These are phyloP conservation scores for Cyprinodon brontotheroides DNA, from an alignment of 2,113 vertebrate species.

Conservation along the genomic window DNA sequence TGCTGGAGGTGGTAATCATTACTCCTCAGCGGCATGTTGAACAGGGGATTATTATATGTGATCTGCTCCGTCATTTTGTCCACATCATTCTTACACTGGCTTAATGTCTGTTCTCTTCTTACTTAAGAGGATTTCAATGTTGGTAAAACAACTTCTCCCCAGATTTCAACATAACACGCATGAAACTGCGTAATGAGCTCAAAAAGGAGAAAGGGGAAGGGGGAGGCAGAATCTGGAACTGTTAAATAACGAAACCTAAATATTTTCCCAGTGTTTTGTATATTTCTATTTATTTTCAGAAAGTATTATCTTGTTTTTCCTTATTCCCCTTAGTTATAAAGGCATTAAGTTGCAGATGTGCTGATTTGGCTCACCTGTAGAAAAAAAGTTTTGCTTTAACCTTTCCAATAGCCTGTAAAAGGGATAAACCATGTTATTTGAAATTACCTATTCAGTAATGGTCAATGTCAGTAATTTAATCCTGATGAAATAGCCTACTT, in stretches of 20 bases:
- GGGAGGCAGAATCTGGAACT: too few relatives aligned
- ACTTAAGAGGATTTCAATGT: not conserved
- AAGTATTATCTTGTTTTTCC: not conserved
- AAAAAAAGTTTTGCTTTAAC: not conserved
- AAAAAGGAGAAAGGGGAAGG: not conserved
- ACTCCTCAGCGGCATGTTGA: slow-evolving; percentile 43
- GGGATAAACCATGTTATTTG: too few relatives aligned
- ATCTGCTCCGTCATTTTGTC: not conserved
- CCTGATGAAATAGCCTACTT: too few relatives aligned
- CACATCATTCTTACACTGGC: slow-evolving; percentile 14
- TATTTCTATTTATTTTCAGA: not conserved
- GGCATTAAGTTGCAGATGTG: not conserved
- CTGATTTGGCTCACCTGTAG: not conserved
- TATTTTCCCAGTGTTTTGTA: not conserved
- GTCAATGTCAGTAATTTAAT: too few relatives aligned
- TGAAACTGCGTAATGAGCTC: not conserved
- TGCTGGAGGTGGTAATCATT: slow-evolving; percentile 46
- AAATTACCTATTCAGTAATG: too few relatives aligned
- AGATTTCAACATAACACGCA: slow-evolving; percentile 34
- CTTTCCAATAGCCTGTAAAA: too few relatives aligned
- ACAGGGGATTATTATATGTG: slow-evolving; percentile 59
- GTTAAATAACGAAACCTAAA: not conserved
- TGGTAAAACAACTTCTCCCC: not conserved
- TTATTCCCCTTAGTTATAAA: too few relatives aligned
- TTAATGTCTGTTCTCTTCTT: not conserved